A percentile compares a stretch with the other conserved stretches of the same genome.
Conservation (phyloP, 2,888 invertebrate species). For the Gandaritis pyraliata region DNA sequence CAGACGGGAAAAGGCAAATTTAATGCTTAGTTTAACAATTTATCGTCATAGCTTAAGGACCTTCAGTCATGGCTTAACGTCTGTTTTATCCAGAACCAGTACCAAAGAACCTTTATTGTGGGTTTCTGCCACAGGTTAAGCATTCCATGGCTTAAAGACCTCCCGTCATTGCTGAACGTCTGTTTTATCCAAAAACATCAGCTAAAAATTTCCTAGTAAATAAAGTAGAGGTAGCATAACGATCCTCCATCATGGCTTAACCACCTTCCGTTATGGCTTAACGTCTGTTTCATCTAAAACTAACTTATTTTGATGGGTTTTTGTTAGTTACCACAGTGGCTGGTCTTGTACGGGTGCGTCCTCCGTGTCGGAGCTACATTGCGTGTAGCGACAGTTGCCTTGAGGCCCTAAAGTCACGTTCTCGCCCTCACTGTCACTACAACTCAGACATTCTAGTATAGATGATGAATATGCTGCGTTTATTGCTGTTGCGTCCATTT, state of each 20-base stretch:
- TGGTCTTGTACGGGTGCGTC: conserved; percentile 60
- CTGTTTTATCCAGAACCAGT: too few relatives aligned
- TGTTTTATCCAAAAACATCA: too few relatives aligned
- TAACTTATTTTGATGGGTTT: too few relatives aligned
- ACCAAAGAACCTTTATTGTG: neutral
- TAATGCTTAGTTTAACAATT: too few relatives aligned
- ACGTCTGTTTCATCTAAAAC: neutral
- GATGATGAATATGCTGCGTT: conserved; percentile 61
- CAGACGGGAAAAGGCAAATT: too few relatives aligned
- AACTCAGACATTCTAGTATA: conserved; percentile 73
- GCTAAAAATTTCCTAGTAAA: too few relatives aligned
- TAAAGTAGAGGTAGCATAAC: neutral
- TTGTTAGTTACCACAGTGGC: conserved; percentile 23
- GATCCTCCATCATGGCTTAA: conserved; percentile 1
- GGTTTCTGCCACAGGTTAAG: too few relatives aligned
- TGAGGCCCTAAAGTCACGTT: conserved; percentile 58
- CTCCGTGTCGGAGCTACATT: conserved; percentile 59
- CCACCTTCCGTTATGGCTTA: neutral
- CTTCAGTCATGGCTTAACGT: neutral
- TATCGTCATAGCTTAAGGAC: conserved; percentile 4
- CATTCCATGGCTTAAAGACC: neutral
- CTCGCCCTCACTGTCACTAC: conserved; percentile 74
- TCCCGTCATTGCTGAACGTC: neutral
- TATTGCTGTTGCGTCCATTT: conserved; percentile 72
- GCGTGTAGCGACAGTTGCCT: conserved; percentile 30